A percentile compares a stretch with the other conserved stretches of the same genome.
Evolutionary conservation across 2,113 vertebrate species (phyloP).

Genomic region (Tamias sibiricus): DNA sequence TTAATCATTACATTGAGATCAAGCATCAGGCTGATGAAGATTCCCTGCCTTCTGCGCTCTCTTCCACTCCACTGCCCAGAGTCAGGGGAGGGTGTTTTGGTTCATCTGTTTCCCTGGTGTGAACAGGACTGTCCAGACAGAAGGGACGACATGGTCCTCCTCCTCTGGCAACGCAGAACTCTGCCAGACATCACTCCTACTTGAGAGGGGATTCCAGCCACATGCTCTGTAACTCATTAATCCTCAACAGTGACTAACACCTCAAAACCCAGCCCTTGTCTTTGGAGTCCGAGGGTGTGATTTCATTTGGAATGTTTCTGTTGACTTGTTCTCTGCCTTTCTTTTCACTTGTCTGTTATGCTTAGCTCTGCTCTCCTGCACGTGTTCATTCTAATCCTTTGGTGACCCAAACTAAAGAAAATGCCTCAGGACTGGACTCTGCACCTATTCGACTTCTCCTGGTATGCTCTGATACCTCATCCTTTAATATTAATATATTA

Average conservation of each 20-base stretch:
- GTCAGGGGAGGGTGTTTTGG: neutral
- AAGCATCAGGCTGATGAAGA: neutral
- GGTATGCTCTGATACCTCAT: neutral
- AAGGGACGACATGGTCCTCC: neutral
- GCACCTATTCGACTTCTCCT: neutral
- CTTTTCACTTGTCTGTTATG: conserved; percentile 31
- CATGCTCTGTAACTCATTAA: neutral
- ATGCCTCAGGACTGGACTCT: neutral
- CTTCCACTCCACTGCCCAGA: neutral
- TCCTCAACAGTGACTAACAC: neutral
- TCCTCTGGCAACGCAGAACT: neutral
- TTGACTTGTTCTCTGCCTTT: conserved; percentile 12
- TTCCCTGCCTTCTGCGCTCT: neutral
- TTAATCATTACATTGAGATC: neutral
- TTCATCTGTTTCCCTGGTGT: neutral
- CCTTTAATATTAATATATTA: neutral
- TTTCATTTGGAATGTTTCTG: neutral
- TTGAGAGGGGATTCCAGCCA: neutral
- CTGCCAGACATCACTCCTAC: neutral
- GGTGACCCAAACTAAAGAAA: conserved; percentile 8
- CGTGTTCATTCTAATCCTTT: neutral
- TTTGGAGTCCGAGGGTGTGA: neutral
- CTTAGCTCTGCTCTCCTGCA: neutral
- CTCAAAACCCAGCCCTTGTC: neutral
- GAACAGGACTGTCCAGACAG: neutral